A percentile compares a stretch with the other conserved stretches of the same genome.
Evolutionary conservation across 2,797 vertebrate genomes (phyloP).

Genomic region (Synanceia verrucosa): DNA sequence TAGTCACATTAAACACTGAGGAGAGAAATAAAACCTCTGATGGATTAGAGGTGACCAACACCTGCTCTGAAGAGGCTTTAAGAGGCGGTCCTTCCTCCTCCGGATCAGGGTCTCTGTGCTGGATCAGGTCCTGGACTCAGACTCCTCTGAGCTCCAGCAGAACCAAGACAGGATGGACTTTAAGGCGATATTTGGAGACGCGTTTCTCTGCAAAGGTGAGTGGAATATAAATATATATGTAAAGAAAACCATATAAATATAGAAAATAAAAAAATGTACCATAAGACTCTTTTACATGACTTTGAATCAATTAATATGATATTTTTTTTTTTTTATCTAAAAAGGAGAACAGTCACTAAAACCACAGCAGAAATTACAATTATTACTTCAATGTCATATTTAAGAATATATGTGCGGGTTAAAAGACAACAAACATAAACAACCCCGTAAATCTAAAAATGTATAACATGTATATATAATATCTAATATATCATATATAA

Average conservation of each 20-base stretch:
- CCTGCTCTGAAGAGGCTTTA: slow-evolving; percentile 54
- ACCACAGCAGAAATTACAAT: background rate
- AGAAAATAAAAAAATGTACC: too few relatives aligned
- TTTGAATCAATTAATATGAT: background rate
- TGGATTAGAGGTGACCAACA: slow-evolving; percentile 41
- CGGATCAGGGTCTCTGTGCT: slow-evolving; percentile 13
- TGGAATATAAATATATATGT: too few relatives aligned
- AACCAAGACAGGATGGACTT: slow-evolving; percentile 58
- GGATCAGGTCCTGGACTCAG: slow-evolving; percentile 66
- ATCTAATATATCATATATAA: too few relatives aligned
- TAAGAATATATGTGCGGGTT: too few relatives aligned
- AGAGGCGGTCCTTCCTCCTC: slow-evolving; percentile 44
- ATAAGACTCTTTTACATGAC: background rate
- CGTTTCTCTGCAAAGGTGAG: slow-evolving; percentile 60
- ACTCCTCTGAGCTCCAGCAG: slow-evolving; percentile 49
- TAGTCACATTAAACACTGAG: too few relatives aligned
- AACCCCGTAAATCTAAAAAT: too few relatives aligned
- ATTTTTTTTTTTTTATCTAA: background rate
- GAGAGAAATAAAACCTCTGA: too few relatives aligned
- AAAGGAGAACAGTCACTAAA: background rate
- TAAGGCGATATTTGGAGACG: slow-evolving; percentile 57
- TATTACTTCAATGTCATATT: too few relatives aligned
- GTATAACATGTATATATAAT: too few relatives aligned
- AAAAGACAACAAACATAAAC: too few relatives aligned
- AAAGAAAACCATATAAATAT: too few relatives aligned